Evolutionary conservation across 2,797 vertebrate genomes (phyloP).

Genomic region (Mareca penelope): DNA sequence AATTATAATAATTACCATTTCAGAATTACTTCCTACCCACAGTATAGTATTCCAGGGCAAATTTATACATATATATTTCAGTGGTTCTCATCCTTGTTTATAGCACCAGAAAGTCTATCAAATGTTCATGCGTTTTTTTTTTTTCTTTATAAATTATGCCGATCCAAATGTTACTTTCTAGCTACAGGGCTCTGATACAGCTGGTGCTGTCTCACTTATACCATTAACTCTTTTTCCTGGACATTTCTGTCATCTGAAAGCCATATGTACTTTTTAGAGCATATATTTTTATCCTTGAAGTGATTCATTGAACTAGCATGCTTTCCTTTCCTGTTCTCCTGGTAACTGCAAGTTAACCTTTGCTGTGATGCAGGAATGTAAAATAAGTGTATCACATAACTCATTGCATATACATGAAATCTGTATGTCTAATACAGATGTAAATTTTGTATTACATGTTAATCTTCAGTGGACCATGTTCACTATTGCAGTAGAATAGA

Average conservation of each 20-base stretch:
- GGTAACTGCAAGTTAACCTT: not conserved
- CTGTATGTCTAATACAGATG: not conserved
- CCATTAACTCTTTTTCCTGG: not conserved
- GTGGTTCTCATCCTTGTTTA: not conserved
- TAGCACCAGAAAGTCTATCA: not conserved
- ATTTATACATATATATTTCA: not conserved
- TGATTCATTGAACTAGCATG: not conserved
- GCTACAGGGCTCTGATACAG: not conserved
- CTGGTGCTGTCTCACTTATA: not conserved
- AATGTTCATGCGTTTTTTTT: not conserved
- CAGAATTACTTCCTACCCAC: not conserved
- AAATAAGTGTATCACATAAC: not conserved
- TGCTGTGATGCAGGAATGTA: not conserved
- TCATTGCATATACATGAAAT: not conserved
- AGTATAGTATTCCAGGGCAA: not conserved
- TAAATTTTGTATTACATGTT: not conserved
- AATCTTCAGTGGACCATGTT: not conserved
- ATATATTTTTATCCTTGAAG: not conserved
- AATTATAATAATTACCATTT: not conserved
- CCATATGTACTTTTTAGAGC: not conserved
- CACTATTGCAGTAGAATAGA: not conserved
- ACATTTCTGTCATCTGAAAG: slow-evolving; percentile 11
- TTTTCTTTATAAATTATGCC: not conserved
- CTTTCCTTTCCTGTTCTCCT: not conserved
- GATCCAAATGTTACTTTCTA: not conserved